Evolutionary conservation across 2,797 vertebrate species (phyloP), one percentile per base, ranked within the genome.

Genomic region (Molossus molossus): DNA sequence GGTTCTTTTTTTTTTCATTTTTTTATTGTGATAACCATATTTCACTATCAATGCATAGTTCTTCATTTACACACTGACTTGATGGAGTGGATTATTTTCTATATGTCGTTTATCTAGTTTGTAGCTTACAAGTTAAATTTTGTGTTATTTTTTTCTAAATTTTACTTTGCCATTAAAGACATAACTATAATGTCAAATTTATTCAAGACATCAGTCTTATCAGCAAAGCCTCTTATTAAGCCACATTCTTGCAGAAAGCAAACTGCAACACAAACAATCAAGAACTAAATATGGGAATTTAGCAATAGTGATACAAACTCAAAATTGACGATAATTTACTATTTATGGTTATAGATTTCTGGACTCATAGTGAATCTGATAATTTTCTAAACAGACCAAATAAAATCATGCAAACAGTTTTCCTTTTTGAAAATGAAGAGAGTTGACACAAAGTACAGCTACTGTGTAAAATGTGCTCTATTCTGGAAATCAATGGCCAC

Each of bases 111-210:
- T 88, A 82, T 18, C 9, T 73, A 81, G 7, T 72, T 72, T 40
- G 4, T 48, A 97, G 13, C 18, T 79, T 85, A 60, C 15, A 58
- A 84, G 72, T 80, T 90, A 84, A 94, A 72, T 62, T 40, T 62
- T 75, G 25, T 7, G 0, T 50, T 33, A 33, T 33, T 33, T n/a
- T 79, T 95, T 96, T 65, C 57, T 27, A 76, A 73, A 73, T 87
- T 87, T 93, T 67, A 75, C 27, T 73, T 86, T 92, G 23, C 15
- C 13, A 72, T 67, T 77, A 73, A 57, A 79, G 69, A 40, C 0
- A 1, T 13, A 77, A 69, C 70, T 81, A 72, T 9, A 85, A 64
- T 18, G n/a, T 7, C 0, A 20, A 57, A 23, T 33, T n/a, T 90
- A 33, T 27, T 64, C 55, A 48, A 79, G 25, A 48, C 7, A 12